These are phyloP conservation scores for Elachura formosa DNA, from an alignment of 2,113 vertebrate species.

Conservation along the genomic window DNA sequence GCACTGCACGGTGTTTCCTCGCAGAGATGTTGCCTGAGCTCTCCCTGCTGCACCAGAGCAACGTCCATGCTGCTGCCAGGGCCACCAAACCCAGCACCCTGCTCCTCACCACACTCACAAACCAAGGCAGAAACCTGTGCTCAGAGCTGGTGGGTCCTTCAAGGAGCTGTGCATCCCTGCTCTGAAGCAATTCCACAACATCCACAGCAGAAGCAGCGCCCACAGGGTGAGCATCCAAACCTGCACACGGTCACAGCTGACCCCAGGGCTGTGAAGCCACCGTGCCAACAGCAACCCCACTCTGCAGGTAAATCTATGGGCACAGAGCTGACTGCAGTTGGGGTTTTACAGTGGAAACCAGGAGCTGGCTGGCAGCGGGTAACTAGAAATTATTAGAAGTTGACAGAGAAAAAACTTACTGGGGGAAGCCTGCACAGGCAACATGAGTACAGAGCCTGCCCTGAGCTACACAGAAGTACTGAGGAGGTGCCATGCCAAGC, in stretches of 20 bases:
- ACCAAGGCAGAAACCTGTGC: background rate
- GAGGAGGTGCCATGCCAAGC: background rate
- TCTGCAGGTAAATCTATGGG: background rate
- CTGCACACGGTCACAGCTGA: background rate
- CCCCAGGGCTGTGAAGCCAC: background rate
- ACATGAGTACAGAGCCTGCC: background rate
- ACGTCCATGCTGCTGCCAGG: rapidly evolving
- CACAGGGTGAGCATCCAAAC: background rate
- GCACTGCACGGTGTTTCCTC: background rate
- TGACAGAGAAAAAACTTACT: background rate
- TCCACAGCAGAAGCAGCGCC: background rate
- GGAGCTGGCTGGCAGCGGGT: background rate
- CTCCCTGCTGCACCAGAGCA: background rate
- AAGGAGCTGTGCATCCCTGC: background rate
- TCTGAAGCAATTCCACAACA: background rate
- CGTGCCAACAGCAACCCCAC: background rate
- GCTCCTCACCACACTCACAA: background rate
- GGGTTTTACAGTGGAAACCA: background rate
- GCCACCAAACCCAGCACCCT: background rate
- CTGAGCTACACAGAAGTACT: background rate
- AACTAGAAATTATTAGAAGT: background rate
- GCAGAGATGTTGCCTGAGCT: background rate
- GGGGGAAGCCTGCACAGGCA: background rate
- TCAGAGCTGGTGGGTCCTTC: background rate
- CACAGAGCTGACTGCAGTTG: background rate